Percentiles rank a stretch among this genome's conserved stretches.
Evolutionary conservation across 2,888 invertebrate genomes (phyloP).

Genomic region (Agrotis ipsilon): DNA sequence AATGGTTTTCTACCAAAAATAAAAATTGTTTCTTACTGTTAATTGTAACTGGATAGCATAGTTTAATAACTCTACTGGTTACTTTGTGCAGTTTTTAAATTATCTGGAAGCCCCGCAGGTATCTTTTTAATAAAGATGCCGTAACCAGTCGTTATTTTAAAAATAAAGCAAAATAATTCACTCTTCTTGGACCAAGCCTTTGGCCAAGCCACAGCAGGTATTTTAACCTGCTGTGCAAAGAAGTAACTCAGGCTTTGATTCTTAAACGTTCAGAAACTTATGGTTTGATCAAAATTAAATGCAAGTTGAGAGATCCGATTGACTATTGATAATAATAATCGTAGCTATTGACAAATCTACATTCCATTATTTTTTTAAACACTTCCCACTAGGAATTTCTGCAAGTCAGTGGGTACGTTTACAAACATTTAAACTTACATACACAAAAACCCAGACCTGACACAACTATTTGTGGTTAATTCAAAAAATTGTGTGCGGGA

Average conservation of each 20-base stretch:
- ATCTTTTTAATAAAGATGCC: slow-evolving; percentile 6
- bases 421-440: too few species aligned
- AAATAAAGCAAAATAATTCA: neutral
- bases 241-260: neutral
- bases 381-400: too few species aligned
- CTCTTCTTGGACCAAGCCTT: neutral
- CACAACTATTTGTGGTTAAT: too few species aligned
- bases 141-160: neutral
- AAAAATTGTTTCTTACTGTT: too few species aligned
- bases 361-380: too few species aligned
- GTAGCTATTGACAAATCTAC: neutral
- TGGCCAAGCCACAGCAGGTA: too few species aligned
- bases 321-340: too few species aligned
- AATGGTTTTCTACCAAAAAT: too few species aligned
- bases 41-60: too few species aligned
- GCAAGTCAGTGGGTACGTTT: too few species aligned
- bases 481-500: too few species aligned
- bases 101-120: slow-evolving; percentile 12
- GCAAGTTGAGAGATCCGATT: neutral
- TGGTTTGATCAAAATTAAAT: neutral
- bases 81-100: neutral
- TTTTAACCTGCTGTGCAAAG: neutral
- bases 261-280: neutral
- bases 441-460: too few species aligned
- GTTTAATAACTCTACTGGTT: neutral